A percentile compares a stretch with the other conserved stretches of the same genome.
Conservation (phyloP, 2,113 vertebrate species). For the Cisticola juncidis region DNA sequence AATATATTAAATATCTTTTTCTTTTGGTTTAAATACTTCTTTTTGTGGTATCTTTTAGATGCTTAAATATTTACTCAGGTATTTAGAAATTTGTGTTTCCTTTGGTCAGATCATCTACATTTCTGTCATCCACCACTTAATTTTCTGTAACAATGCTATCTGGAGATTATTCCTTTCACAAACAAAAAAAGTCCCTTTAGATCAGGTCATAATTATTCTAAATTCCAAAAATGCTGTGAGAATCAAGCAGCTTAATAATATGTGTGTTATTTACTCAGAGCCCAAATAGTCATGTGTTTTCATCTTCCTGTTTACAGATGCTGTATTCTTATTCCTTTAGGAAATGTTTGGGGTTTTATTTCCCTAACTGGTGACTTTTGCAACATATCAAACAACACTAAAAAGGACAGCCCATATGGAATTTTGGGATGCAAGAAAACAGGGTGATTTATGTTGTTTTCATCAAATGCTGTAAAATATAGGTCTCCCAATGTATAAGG, state of each 20-base stretch:
- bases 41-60: not conserved
- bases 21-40: not conserved
- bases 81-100: not conserved
- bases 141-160: not conserved
- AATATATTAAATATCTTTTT: not conserved
- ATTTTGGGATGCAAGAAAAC: not conserved
- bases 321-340: not conserved
- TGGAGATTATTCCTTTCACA: not conserved
- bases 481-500: not conserved
- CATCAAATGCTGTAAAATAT: not conserved
- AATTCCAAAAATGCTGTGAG: not conserved
- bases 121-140: not conserved
- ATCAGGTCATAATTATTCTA: not conserved
- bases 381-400: not conserved
- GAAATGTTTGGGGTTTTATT: not conserved
- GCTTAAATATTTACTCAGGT: not conserved
- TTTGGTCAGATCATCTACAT: not conserved
- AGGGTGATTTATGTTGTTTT: not conserved
- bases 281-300: not conserved
- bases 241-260: not conserved
- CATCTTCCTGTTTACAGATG: not conserved
- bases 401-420: not conserved
- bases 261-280: not conserved
- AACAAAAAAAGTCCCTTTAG: not conserved
- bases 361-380: not conserved